Percentiles rank a stretch among this genome's conserved stretches.
These are phyloP conservation scores for Choloepus didactylus DNA, from an alignment of 2,797 vertebrate genomes.

Conservation along the genomic window DNA sequence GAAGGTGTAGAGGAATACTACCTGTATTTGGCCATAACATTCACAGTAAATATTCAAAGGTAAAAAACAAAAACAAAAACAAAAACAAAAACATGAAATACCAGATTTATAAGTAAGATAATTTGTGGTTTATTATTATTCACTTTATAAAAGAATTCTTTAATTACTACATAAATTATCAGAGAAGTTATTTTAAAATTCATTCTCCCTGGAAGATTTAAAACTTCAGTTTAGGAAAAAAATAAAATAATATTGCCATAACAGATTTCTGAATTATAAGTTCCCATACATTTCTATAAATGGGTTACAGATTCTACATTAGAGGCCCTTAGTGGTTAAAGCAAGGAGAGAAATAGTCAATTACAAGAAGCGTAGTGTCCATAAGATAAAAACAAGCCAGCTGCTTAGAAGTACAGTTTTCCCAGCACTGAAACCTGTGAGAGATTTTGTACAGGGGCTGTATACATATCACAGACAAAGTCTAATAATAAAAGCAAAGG, in stretches of 20 bases:
- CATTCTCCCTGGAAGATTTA: not conserved
- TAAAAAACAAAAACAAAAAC: not conserved
- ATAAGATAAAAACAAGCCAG: not conserved
- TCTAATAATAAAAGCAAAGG: not conserved
- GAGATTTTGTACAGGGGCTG: not conserved
- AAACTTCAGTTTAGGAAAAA: not conserved
- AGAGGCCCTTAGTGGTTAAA: not conserved
- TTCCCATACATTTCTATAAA: not conserved
- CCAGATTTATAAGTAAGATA: not conserved
- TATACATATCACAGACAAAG: not conserved
- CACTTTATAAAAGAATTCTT: not conserved
- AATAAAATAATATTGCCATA: not conserved
- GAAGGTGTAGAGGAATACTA: not conserved
- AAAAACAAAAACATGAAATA: not conserved
- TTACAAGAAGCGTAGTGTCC: not conserved
- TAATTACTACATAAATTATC: not conserved
- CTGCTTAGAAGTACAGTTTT: not conserved
- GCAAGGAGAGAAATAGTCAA: not conserved
- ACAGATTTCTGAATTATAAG: not conserved
- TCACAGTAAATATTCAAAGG: not conserved
- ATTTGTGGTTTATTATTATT: not conserved
- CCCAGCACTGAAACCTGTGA: not conserved
- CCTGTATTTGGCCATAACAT: not conserved
- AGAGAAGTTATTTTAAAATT: conserved; percentile 3
- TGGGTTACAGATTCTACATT: not conserved